Percentiles rank a stretch among this genome's conserved stretches.
phyloP scores from a whole-genome alignment of 1,140 invertebrate species.

The Laodelphax striatellus region DNA sequence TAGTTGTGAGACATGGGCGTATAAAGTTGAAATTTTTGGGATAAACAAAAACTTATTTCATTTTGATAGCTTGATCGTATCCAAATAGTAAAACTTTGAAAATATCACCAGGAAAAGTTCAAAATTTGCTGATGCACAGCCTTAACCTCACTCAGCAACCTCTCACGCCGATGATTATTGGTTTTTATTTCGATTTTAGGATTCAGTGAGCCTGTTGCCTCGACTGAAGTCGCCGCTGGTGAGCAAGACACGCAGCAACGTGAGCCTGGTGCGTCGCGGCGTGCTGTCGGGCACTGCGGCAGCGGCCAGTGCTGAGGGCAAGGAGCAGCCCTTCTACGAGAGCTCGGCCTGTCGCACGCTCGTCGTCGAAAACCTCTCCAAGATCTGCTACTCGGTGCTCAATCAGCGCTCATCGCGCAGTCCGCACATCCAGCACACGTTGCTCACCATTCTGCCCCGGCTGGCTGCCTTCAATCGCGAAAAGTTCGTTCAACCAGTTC shows the following conservation, averaged over 20 bases:
- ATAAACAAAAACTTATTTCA: no score
- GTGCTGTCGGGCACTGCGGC: not conserved
- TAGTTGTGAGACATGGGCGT: no score
- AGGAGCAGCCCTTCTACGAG: constrained; percentile 46
- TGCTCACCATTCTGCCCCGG: constrained; percentile 82
- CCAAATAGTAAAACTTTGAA: no score
- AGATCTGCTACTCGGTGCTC: constrained; percentile 67
- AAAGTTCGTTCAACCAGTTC: constrained; percentile 45
- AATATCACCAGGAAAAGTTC: no score
- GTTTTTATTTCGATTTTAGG: constrained; percentile 15
- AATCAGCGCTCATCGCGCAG: constrained; percentile 61
- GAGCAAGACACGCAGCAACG: constrained; percentile 8
- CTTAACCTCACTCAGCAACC: no score
- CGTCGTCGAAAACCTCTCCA: constrained; percentile 72
- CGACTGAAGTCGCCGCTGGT: constrained; percentile 31
- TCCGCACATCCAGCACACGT: constrained; percentile 72
- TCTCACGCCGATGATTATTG: not conserved
- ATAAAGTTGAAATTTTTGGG: no score
- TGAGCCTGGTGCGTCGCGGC: no score
- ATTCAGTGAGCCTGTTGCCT: constrained; percentile 31
- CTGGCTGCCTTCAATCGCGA: constrained; percentile 84
- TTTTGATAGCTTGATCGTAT: no score
- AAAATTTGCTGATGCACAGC: no score
- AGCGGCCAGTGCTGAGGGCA: no score
- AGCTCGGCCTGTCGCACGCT: constrained; percentile 77